These are phyloP conservation scores for Chrysoperla carnea DNA, from an alignment of 1,140 invertebrate species.

Conservation along the genomic window DNA sequence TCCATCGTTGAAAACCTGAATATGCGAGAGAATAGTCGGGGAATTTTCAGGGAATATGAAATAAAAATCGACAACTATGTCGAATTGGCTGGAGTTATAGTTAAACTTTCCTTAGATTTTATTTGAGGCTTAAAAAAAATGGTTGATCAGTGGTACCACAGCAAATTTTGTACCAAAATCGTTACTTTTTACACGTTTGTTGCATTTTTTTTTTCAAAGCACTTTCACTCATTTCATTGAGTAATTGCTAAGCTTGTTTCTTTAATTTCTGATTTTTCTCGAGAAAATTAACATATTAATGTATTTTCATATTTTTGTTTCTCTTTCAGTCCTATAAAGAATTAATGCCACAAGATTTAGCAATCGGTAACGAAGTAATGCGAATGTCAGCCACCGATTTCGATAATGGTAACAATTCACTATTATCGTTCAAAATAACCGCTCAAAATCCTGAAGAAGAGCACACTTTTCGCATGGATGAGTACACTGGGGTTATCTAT, in stretches of 20 bases:
- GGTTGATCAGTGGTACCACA: too few species aligned
- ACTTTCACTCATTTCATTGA: neutral
- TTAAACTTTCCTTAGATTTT: too few species aligned
- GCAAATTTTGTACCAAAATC: too few species aligned
- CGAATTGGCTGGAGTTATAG: too few species aligned
- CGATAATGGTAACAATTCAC: slow-evolving; percentile 71
- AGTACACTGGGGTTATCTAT: slow-evolving; percentile 58
- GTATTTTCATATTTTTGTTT: slow-evolving; percentile 8
- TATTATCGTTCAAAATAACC: slow-evolving; percentile 33
- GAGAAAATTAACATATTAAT: neutral
- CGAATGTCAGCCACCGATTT: slow-evolving; percentile 75
- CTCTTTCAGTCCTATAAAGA: slow-evolving; percentile 46
- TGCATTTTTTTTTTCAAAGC: neutral
- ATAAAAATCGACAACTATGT: too few species aligned
- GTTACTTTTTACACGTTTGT: neutral
- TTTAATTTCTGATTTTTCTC: neutral
- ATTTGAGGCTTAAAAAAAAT: too few species aligned
- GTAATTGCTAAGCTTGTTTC: neutral
- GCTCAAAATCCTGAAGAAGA: slow-evolving; percentile 26
- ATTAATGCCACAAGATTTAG: slow-evolving; percentile 55
- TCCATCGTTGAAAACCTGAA: too few species aligned
- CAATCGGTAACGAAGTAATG: slow-evolving; percentile 55
- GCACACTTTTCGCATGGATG: slow-evolving; percentile 59
- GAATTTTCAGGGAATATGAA: too few species aligned
- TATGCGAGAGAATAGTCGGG: too few species aligned